These are phyloP conservation scores for Lagopus leucura DNA, from an alignment of 2,113 vertebrate species.

Conservation along the genomic window DNA sequence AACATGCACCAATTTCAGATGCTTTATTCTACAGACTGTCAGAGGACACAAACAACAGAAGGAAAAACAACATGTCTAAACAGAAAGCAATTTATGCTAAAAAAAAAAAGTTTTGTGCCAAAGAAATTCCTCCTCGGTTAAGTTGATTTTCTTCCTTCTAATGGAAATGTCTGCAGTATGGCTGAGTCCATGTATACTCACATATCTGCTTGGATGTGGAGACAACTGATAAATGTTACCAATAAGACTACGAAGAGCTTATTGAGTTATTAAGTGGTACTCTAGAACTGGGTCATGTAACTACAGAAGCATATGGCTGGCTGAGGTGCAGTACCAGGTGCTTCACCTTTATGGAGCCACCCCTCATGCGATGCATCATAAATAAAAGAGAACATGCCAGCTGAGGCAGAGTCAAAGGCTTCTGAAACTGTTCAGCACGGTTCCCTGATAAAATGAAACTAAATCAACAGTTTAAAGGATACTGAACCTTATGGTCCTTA, in stretches of 20 bases:
- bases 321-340: background rate
- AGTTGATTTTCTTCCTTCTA: background rate
- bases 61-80: background rate
- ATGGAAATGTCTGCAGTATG: accelerated
- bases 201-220: background rate
- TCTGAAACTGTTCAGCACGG: background rate
- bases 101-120: background rate
- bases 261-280: background rate
- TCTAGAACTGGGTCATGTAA: background rate
- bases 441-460: background rate
- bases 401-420: background rate
- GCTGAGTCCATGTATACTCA: background rate
- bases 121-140: background rate
- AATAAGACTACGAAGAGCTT: slow-evolving; percentile 1
- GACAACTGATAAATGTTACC: background rate
- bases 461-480: background rate
- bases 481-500: background rate
- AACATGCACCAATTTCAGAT: background rate
- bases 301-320: background rate
- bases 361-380: background rate
- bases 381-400: background rate
- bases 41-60: background rate
- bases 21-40: background rate
- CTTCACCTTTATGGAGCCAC: background rate
- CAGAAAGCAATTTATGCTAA: background rate